Evolutionary conservation across 2,888 invertebrate species (phyloP).

Genomic region (Oxyscelio sp.): DNA sequence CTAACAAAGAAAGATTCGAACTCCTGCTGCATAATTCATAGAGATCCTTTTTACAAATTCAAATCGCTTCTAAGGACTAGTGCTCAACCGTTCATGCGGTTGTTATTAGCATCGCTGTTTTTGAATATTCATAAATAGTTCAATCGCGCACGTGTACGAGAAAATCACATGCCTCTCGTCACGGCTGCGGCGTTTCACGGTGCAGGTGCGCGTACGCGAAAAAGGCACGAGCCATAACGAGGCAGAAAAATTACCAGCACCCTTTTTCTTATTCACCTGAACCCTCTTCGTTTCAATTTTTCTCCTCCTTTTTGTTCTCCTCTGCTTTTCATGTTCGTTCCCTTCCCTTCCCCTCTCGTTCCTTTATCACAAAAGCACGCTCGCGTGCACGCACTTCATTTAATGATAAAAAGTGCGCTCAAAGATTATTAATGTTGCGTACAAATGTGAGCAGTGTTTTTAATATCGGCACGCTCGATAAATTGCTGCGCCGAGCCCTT

Average conservation of each 20-base stretch:
- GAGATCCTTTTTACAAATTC: neutral
- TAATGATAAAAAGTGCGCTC: slow-evolving; percentile 59
- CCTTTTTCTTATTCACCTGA: too few species aligned
- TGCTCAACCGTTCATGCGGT: slow-evolving; percentile 25
- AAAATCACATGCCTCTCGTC: too few species aligned
- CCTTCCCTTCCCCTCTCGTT: slow-evolving; percentile 11
- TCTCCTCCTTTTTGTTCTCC: slow-evolving; percentile 37
- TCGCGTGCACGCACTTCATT: slow-evolving; percentile 55
- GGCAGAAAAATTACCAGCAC: too few species aligned
- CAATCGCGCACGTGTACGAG: slow-evolving; percentile 63
- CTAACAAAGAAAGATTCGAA: too few species aligned
- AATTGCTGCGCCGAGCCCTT: slow-evolving; percentile 22
- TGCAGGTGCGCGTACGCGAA: too few species aligned
- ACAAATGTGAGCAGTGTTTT: slow-evolving; percentile 55
- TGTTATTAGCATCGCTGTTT: slow-evolving; percentile 12
- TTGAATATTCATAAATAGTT: slow-evolving; percentile 62
- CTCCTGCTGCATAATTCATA: slow-evolving; percentile 50
- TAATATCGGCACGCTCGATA: slow-evolving; percentile 46
- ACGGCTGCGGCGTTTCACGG: too few species aligned
- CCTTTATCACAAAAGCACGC: slow-evolving; percentile 35
- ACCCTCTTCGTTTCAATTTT: too few species aligned
- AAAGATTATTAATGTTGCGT: slow-evolving; percentile 59
- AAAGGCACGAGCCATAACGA: too few species aligned
- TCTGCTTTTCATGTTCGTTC: neutral
- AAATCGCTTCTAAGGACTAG: slow-evolving; percentile 22